A percentile compares a stretch with the other conserved stretches of the same genome.
Conservation (phyloP, 2,888 invertebrate species). For the Mimumesa dahlbomi region DNA sequence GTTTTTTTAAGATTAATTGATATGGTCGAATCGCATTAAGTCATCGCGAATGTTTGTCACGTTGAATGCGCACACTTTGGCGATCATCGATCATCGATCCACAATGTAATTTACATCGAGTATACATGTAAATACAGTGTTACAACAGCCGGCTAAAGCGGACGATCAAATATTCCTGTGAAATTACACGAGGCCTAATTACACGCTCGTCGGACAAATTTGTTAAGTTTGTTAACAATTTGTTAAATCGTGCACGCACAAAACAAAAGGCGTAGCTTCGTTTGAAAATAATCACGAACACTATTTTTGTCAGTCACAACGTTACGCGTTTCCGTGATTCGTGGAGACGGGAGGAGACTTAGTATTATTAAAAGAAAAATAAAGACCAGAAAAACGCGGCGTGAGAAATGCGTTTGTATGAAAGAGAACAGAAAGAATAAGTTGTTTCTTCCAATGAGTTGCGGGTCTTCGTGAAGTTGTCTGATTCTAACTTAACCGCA, state of each 20-base stretch:
- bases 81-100: constrained; percentile 1
- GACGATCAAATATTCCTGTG: constrained; percentile 41
- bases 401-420: background rate
- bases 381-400: background rate
- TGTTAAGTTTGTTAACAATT: too few relatives aligned
- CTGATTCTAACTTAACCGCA: too few relatives aligned
- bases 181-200: constrained; percentile 45
- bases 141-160: constrained; percentile 27
- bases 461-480: constrained; percentile 45
- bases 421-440: constrained; percentile 4
- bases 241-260: too few relatives aligned
- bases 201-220: too few relatives aligned
- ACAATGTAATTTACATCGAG: constrained; percentile 11
- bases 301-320: too few relatives aligned
- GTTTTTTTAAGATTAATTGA: too few relatives aligned
- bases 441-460: constrained; percentile 57
- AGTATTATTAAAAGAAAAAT: background rate
- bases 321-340: constrained; percentile 41
- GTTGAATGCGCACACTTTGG: constrained; percentile 33
- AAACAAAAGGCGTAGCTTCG: too few relatives aligned
- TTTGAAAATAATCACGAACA: too few relatives aligned
- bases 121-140: constrained; percentile 11
- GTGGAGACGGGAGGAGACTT: constrained; percentile 5
- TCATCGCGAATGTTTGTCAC: background rate
- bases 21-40: too few relatives aligned